These are phyloP conservation scores for Drosophila pseudotakahashii DNA, from an alignment of 2,888 invertebrate genomes.

Conservation along the genomic window DNA sequence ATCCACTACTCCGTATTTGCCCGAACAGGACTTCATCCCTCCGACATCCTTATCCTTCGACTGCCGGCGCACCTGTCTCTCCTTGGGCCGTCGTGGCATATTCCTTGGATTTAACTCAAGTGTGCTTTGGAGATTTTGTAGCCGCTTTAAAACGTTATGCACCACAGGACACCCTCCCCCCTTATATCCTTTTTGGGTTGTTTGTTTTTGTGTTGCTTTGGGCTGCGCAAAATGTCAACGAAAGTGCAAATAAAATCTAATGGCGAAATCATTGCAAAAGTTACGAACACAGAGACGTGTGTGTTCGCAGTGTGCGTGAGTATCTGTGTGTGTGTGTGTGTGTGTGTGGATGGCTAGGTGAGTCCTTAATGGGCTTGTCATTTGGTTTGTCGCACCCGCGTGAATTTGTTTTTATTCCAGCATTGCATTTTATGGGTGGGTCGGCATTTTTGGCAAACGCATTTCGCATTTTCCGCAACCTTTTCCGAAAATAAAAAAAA, in stretches of 20 bases:
- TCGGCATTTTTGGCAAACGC: conserved; percentile 55
- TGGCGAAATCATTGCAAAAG: conserved; percentile 79
- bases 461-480: conserved; percentile 33
- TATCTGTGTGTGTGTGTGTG: not conserved
- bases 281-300: conserved; percentile 40
- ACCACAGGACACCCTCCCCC: conserved; percentile 17
- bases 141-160: conserved; percentile 65
- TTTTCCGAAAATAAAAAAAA: conserved; percentile 1
- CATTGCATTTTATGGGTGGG: conserved; percentile 78
- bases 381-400: conserved; percentile 77
- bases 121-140: conserved; percentile 80
- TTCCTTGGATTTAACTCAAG: conserved; percentile 75
- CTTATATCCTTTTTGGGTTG: conserved; percentile 25
- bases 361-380: conserved; percentile 70
- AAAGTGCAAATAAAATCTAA: conserved; percentile 81
- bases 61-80: conserved; percentile 29
- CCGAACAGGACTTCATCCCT: not conserved
- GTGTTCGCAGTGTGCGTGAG: conserved; percentile 3
- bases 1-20: conserved; percentile 21
- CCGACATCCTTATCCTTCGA: conserved; percentile 31
- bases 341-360: not conserved
- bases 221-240: conserved; percentile 75
- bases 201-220: conserved; percentile 44
- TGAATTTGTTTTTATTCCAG: conserved; percentile 76
- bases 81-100: conserved; percentile 16